Evolutionary conservation across 2,888 invertebrate species (phyloP), one percentile per base, ranked within the genome.

Genomic region (Drosophila leonis): DNA sequence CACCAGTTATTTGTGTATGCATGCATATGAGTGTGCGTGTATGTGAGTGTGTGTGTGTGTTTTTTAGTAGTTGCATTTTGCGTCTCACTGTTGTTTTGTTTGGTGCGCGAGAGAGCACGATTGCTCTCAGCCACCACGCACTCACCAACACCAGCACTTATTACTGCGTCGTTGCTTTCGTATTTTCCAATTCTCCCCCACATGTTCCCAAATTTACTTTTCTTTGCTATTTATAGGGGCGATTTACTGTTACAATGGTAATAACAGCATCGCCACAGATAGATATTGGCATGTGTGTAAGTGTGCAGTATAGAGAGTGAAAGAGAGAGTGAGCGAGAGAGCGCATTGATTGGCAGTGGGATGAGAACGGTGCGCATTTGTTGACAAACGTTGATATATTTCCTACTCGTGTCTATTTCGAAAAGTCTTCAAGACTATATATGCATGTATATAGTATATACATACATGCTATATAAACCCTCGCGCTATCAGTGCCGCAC

Each of bases 191-290:
- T 35, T 54, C 66, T 54, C 54, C n/a, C 49, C 56, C 80, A 75
- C 71, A 75, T 75, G 61, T 51, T 75, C 52, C 64, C 52, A 71
- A 78, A 71, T 78, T 86, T 63, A 86, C 72, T 72, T 81, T 66
- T 59, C 66, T 63, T 71, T 72, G 72, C 82, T 84, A 84, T 84
- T 84, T 76, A 67, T 84, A 88, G 83, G 39, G 35, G 33, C 57
- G 65, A 81, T 78, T 72, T 71, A 75, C 81, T 52, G 65, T 68
- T 66, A 52, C 49, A 74, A 75, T 31, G 41, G 39, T 27, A 37
- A 29, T 42, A 54, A 33, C 63, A 78, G 56, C 69, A 64, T 68
- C 56, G 57, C 35, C 60, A 56, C 76, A 71, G 24, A 33, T 33
- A 37, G 33, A 9, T 10, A 13, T 29, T 29, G 27, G 29, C 33